These are phyloP conservation scores for Anticlea derivata DNA, from an alignment of 2,888 invertebrate species.

Conservation along the genomic window DNA sequence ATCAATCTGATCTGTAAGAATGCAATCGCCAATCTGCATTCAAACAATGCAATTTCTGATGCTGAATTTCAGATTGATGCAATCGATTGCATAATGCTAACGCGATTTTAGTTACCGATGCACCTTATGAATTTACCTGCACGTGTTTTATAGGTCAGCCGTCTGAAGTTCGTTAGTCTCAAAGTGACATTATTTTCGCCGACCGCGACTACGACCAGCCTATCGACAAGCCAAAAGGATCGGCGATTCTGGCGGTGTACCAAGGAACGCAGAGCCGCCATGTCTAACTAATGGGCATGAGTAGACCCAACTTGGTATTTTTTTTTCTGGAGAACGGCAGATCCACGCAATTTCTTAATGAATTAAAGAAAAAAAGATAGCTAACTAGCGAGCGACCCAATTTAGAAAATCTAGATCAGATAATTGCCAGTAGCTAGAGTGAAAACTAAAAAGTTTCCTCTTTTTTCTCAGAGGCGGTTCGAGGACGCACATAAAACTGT, in stretches of 20 bases:
- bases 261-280: constrained; percentile 76
- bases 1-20: too few species aligned
- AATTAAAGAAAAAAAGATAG: neutral
- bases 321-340: constrained; percentile 54
- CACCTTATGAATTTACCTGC: constrained; percentile 53
- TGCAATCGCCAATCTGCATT: too few species aligned
- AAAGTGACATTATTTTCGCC: constrained; percentile 81
- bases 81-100: too few species aligned
- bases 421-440: constrained; percentile 30
- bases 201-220: constrained; percentile 65
- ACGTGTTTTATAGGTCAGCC: constrained; percentile 75
- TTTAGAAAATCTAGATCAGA: constrained; percentile 20
- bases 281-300: constrained; percentile 76
- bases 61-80: too few species aligned
- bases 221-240: constrained; percentile 82
- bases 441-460: constrained; percentile 27
- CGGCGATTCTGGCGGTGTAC: constrained; percentile 80
- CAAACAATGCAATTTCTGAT: too few species aligned
- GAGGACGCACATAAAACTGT: constrained; percentile 38
- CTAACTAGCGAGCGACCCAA: neutral
- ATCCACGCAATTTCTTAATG: constrained; percentile 12
- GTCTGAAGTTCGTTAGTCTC: constrained; percentile 82
- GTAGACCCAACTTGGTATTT: constrained; percentile 79
- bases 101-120: constrained; percentile 37
- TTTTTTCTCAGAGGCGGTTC: constrained; percentile 31